Evolutionary conservation across 35 echinoderm and acorn worm genomes (phyloP), one percentile per base, ranked within the genome.

Genomic region (Acanthaster planci): DNA sequence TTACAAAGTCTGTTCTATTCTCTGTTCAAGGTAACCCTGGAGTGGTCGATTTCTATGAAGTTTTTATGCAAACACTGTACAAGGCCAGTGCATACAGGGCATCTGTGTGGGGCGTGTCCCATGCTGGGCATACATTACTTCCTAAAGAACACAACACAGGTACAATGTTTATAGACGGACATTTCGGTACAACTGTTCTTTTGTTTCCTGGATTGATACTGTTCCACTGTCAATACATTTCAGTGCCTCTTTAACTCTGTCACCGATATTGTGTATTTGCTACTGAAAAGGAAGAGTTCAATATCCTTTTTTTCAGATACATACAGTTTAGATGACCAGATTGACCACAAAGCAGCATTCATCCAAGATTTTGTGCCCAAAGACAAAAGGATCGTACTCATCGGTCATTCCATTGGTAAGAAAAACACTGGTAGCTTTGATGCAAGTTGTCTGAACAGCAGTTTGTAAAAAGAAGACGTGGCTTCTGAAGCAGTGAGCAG

Each of bases 331-430:
- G 81, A 84, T 31, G 88, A 93, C 52, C 91, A 99, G 76, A 94
- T 99, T 36, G 52, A 99, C 26, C 96, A 99, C 80, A 99, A 99
- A 55, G 86, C 83, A 85, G 96, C 92, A 16, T 99, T 99, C 59
- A 87, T 99, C 31, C 82, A 88, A 37, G 92, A 99, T 29, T 64
- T 88, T 67, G 40, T 99, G 38, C 96, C 96, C 52, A 40, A 50
- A 37, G 83, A 90, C 14, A 91, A 82, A 38, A 84, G 85, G 58
- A 53, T 99, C 9, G 44, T 94, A 40, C 88, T 99, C 32, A 99
- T 99, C 52, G 96, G 96, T 17, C 96, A 99, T 84, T 99, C 96
- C 21, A 92, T 99, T 79, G 96, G 96, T 99, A 81, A 94, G 91
- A 89, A 18, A 68, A 27, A 27, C 60, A 27, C 18, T 67, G 3